A percentile compares a stretch with the other conserved stretches of the same genome.
These are phyloP conservation scores for Synodontis membranacea DNA, from an alignment of 2,113 vertebrate genomes.

Conservation along the genomic window DNA sequence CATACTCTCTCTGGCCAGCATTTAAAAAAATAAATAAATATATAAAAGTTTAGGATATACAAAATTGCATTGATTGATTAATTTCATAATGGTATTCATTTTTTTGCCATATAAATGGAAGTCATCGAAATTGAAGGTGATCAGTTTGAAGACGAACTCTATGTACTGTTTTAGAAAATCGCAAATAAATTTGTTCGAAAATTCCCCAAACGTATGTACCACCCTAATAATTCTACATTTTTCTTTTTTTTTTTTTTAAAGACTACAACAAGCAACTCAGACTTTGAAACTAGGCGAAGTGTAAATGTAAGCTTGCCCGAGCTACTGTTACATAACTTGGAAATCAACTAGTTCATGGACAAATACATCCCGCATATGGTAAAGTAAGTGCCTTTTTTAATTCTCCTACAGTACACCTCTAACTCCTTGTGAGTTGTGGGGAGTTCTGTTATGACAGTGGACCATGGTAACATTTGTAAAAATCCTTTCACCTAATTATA, in stretches of 20 bases:
- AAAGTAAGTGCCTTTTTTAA: background rate
- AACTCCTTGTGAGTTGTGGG: background rate
- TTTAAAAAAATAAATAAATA: no score
- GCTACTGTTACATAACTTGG: background rate
- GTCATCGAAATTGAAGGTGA: no score
- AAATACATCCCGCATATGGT: background rate
- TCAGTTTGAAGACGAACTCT: no score
- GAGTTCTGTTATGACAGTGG: background rate
- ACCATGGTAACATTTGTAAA: background rate
- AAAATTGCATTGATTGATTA: no score
- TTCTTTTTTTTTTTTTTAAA: background rate
- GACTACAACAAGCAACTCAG: background rate
- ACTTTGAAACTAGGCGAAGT: background rate
- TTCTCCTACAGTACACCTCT: background rate
- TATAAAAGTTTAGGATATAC: no score
- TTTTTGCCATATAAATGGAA: no score
- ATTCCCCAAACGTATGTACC: no score
- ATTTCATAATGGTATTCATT: no score
- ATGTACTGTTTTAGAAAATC: no score
- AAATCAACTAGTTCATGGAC: background rate
- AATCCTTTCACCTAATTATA: background rate
- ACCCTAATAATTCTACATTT: no score
- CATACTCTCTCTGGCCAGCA: no score
- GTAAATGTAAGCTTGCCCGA: background rate
- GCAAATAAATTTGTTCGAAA: no score